These are phyloP conservation scores for Oreonectes daqikongensis DNA, from an alignment of 2,797 vertebrate species.

Conservation along the genomic window DNA sequence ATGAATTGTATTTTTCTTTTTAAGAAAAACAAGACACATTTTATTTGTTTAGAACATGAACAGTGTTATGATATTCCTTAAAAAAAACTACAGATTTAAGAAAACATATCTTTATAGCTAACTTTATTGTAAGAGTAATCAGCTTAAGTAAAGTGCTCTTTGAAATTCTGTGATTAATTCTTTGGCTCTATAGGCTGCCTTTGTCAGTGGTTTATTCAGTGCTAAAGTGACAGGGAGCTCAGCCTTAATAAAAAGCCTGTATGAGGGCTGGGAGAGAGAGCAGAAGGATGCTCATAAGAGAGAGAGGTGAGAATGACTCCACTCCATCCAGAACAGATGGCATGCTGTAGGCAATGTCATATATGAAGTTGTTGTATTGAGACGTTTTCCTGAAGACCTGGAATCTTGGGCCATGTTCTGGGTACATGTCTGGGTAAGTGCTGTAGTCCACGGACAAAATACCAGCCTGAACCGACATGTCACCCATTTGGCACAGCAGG, in stretches of 20 bases:
- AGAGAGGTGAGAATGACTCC: conserved; percentile 1
- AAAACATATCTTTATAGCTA: background rate
- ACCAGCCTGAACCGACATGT: conserved; percentile 44
- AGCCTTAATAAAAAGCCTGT: conserved; percentile 20
- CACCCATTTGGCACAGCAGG: conserved; percentile 39
- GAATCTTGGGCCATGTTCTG: background rate
- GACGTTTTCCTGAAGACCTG: background rate
- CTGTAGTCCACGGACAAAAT: conserved; percentile 32
- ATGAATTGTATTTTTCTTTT: background rate
- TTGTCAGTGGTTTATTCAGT: background rate
- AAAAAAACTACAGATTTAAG: too few relatives aligned
- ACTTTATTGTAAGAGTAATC: background rate
- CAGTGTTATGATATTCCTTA: background rate
- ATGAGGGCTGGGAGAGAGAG: conserved; percentile 33
- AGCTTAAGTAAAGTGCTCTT: background rate
- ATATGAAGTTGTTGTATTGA: background rate
- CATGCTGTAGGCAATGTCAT: background rate
- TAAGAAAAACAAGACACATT: background rate
- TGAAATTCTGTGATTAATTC: background rate
- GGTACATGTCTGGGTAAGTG: background rate
- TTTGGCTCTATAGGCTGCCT: background rate
- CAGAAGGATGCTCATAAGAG: conserved; percentile 34
- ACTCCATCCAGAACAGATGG: background rate
- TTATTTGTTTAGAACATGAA: background rate
- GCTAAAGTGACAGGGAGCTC: background rate